A percentile compares a stretch with the other conserved stretches of the same genome.
Conservation (phyloP, 2,888 invertebrate species). For the Lepidocyrtinus sp. region DNA sequence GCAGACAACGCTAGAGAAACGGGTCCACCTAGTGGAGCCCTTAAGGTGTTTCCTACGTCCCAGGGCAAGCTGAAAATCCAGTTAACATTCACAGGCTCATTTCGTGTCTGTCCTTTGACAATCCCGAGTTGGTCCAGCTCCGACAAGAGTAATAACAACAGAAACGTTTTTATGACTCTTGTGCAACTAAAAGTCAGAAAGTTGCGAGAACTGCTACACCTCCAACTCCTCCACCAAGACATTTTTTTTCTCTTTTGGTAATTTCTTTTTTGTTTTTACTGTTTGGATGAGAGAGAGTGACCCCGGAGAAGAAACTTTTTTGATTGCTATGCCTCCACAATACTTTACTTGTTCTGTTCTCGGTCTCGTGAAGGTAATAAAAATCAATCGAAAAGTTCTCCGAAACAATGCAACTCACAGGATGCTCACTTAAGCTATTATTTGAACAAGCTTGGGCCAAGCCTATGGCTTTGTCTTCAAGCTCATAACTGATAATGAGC, state of each 20-base stretch:
- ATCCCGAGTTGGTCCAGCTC: slow-evolving; percentile 35
- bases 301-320: slow-evolving; percentile 13
- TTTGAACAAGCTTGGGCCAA: neutral
- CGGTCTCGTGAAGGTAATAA: slow-evolving; percentile 40
- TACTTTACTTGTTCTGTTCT: neutral
- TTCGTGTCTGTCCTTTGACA: slow-evolving; percentile 23
- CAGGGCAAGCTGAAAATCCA: slow-evolving; percentile 65
- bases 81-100: slow-evolving; percentile 64
- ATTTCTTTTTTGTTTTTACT: neutral
- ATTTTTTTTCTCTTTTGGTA: neutral
- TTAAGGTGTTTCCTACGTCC: slow-evolving; percentile 67
- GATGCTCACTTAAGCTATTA: neutral
- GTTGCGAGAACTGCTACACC: slow-evolving; percentile 27
- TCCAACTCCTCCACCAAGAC: slow-evolving; percentile 15
- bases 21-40: slow-evolving; percentile 63
- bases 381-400: slow-evolving; percentile 51
- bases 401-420: slow-evolving; percentile 7
- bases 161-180: slow-evolving; percentile 6
- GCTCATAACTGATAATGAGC: slow-evolving; percentile 51
- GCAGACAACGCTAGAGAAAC: slow-evolving; percentile 55
- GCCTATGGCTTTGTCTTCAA: neutral
- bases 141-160: slow-evolving; percentile 41
- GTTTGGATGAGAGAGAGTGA: neutral
- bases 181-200: neutral
- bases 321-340: slow-evolving; percentile 2